Evolutionary conservation across 2,113 vertebrate species (phyloP).

Genomic region (Gopherus flavomarginatus): DNA sequence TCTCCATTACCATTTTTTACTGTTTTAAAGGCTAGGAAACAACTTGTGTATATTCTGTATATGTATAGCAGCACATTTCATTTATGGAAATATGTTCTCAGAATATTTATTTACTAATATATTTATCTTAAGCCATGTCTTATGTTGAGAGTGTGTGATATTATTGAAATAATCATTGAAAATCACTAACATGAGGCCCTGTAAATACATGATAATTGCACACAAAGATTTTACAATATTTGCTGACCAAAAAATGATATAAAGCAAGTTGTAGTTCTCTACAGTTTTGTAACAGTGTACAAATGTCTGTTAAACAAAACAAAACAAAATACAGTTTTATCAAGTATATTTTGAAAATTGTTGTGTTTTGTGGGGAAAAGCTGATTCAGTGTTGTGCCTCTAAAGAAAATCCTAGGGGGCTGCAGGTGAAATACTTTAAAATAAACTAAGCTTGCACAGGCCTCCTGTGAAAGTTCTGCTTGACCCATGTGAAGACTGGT

Average conservation of each 20-base stretch:
- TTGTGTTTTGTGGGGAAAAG: constrained; percentile 49
- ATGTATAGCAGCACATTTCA: constrained; percentile 99
- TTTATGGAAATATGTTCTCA: constrained; percentile 99
- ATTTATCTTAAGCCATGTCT: constrained; percentile 99
- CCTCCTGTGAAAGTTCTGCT: neutral
- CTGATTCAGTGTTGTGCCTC: neutral
- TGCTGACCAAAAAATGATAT: constrained; percentile 98
- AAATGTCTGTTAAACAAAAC: constrained; percentile 93
- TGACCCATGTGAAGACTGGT: neutral
- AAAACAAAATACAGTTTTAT: constrained; percentile 98
- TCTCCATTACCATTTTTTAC: constrained; percentile 92
- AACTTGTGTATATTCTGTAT: constrained; percentile 95
- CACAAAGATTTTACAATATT: constrained; percentile 94
- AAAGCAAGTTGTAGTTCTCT: constrained; percentile 91
- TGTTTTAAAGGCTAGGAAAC: constrained; percentile 93
- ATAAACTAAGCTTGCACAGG: neutral
- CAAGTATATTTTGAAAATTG: constrained; percentile 78
- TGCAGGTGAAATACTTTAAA: neutral
- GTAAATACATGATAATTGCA: constrained; percentile 99
- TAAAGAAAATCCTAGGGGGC: neutral
- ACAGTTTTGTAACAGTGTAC: constrained; percentile 99
- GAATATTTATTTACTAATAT: constrained; percentile 99
- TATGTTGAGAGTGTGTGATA: constrained; percentile 95
- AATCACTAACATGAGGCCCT: constrained; percentile 96
- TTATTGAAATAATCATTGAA: constrained; percentile 90